A percentile compares a stretch with the other conserved stretches of the same genome.
Evolutionary conservation across 2,888 invertebrate species (phyloP).

Genomic region (Hartigia nigra): DNA sequence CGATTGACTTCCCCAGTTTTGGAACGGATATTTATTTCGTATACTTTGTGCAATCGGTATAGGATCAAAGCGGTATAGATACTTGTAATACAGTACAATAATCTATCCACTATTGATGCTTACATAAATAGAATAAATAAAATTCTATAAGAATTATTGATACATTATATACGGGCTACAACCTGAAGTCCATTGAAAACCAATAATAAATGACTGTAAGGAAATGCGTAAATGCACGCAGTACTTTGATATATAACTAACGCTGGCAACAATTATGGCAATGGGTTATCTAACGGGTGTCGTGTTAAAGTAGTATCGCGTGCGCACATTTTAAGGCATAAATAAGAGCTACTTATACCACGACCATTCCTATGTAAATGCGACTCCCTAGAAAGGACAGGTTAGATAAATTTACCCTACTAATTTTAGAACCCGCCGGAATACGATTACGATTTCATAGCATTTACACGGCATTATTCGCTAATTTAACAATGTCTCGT

Average conservation of each 20-base stretch:
- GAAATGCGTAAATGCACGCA: neutral
- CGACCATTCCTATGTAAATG: slow-evolving; percentile 51
- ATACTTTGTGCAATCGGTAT: neutral
- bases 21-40: neutral
- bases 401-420: slow-evolving; percentile 40
- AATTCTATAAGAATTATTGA: neutral
- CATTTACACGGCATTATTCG: neutral
- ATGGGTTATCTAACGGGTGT: slow-evolving; percentile 26
- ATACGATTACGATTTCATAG: slow-evolving; percentile 8
- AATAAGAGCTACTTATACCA: slow-evolving; percentile 55
- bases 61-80: neutral
- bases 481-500: neutral
- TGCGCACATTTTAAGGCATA: slow-evolving; percentile 48
- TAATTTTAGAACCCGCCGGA: slow-evolving; percentile 37
- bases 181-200: slow-evolving; percentile 9
- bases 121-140: neutral
- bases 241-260: neutral
- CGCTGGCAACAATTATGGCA: neutral
- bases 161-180: neutral
- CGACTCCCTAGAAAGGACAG: slow-evolving; percentile 24
- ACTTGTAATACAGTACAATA: neutral
- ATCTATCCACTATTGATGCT: neutral
- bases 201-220: neutral
- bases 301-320: slow-evolving; percentile 51
- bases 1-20: too few relatives aligned